A percentile compares a stretch with the other conserved stretches of the same genome.
Evolutionary conservation across 2,888 invertebrate species (phyloP).

Genomic region (Phengaris arion): DNA sequence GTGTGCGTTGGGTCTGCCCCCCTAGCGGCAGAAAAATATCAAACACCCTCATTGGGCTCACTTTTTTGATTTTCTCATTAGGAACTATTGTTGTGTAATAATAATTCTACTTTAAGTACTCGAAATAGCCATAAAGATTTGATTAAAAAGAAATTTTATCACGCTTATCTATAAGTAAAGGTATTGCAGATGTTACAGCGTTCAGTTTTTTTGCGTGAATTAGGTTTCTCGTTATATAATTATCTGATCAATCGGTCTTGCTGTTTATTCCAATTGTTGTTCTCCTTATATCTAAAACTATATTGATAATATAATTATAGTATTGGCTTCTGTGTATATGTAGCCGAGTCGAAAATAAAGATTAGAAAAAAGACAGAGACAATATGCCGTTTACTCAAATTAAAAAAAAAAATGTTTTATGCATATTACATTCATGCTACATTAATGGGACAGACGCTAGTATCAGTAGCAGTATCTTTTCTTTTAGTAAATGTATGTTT

Average conservation of each 20-base stretch:
- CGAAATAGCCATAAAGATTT: neutral
- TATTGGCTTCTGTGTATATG: slow-evolving; percentile 10
- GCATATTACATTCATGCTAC: neutral
- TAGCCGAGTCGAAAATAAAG: slow-evolving; percentile 2
- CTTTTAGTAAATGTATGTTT: too few relatives aligned
- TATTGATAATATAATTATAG: slow-evolving; percentile 6
- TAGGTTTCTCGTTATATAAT: neutral
- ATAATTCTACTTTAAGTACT: neutral
- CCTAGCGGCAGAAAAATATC: too few relatives aligned
- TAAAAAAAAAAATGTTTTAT: neutral
- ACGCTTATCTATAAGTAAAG: neutral
- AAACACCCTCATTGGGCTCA: too few relatives aligned
- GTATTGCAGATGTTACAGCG: neutral
- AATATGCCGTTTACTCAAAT: neutral
- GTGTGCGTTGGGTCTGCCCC: too few relatives aligned
- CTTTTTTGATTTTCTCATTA: neutral
- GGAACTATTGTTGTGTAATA: neutral
- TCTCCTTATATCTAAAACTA: slow-evolving; percentile 8
- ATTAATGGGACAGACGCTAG: too few relatives aligned
- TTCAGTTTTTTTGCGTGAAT: neutral
- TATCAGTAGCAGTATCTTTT: too few relatives aligned
- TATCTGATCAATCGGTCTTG: neutral
- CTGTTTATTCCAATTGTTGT: slow-evolving; percentile 2
- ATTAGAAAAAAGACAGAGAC: neutral
- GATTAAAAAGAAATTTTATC: neutral